Evolutionary conservation across 2,888 invertebrate species (phyloP).

Genomic region (Leptinotarsa juncta): DNA sequence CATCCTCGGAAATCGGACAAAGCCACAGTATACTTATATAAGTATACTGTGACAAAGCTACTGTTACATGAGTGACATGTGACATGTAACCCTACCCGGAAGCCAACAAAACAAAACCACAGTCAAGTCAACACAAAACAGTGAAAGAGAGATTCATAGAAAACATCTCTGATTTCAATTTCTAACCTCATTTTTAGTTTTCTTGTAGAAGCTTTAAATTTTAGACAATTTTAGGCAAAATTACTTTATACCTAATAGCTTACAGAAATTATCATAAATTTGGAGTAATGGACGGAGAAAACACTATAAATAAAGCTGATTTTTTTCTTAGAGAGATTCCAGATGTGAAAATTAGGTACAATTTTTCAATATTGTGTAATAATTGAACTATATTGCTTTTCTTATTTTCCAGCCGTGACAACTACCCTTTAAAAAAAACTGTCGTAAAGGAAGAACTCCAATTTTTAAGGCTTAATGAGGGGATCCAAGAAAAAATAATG

Average conservation of each 20-base stretch:
- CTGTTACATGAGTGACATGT: too few relatives aligned
- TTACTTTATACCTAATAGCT: neutral
- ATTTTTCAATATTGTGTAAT: conserved; percentile 5
- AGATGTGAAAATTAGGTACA: conserved; percentile 72
- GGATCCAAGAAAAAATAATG: conserved; percentile 78
- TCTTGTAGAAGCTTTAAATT: neutral
- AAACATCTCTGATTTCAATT: neutral
- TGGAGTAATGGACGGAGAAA: conserved; percentile 70
- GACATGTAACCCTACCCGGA: too few relatives aligned
- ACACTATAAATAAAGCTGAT: conserved; percentile 72
- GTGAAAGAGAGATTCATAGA: neutral
- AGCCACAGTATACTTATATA: too few relatives aligned
- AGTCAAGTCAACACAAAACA: neutral
- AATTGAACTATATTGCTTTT: neutral
- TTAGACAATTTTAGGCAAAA: neutral
- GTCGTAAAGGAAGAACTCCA: conserved; percentile 81
- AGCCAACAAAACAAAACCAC: neutral
- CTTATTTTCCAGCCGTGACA: conserved; percentile 25
- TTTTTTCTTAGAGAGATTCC: conserved; percentile 74
- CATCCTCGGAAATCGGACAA: too few relatives aligned
- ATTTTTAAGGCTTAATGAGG: conserved; percentile 75
- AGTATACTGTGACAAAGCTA: too few relatives aligned
- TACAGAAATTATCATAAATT: neutral
- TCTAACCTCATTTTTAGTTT: conserved; percentile 10
- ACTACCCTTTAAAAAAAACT: conserved; percentile 61